Percentiles rank a stretch among this genome's conserved stretches.
Conservation (phyloP, 2,113 vertebrate species). For the Cottus gobio region DNA sequence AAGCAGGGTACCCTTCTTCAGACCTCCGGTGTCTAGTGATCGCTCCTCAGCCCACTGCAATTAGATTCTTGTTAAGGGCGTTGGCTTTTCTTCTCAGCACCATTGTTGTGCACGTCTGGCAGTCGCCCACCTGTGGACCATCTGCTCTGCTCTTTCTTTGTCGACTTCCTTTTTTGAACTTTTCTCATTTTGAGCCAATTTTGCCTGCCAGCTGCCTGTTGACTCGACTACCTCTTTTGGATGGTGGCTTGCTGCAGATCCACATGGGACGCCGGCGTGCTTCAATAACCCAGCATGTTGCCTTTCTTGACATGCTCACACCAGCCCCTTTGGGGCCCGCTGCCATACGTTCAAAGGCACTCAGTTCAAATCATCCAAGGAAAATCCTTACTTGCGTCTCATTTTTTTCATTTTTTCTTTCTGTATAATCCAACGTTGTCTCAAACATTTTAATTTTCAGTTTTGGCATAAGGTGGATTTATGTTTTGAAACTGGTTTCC, state of each 20-base stretch:
- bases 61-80: not conserved
- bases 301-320: not conserved
- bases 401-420: not conserved
- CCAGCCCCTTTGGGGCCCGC: not conserved
- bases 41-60: not conserved
- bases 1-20: not conserved
- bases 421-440: not conserved
- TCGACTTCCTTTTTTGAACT: constrained; percentile 20
- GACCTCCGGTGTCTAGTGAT: constrained; percentile 2
- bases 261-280: not conserved
- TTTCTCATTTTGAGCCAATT: constrained; percentile 18
- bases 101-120: not conserved
- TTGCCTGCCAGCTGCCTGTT: not conserved
- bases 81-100: not conserved
- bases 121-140: constrained; percentile 16
- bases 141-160: constrained; percentile 35
- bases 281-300: constrained; percentile 23
- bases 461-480: not conserved
- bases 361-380: not conserved
- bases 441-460: not conserved
- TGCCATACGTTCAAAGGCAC: not conserved
- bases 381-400: not conserved
- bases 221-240: constrained; percentile 18
- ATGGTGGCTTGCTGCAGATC: constrained; percentile 3
- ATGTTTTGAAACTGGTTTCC: not conserved